These are phyloP conservation scores for Geophilus truncorum DNA, from an alignment of 2,888 invertebrate species.

Conservation along the genomic window DNA sequence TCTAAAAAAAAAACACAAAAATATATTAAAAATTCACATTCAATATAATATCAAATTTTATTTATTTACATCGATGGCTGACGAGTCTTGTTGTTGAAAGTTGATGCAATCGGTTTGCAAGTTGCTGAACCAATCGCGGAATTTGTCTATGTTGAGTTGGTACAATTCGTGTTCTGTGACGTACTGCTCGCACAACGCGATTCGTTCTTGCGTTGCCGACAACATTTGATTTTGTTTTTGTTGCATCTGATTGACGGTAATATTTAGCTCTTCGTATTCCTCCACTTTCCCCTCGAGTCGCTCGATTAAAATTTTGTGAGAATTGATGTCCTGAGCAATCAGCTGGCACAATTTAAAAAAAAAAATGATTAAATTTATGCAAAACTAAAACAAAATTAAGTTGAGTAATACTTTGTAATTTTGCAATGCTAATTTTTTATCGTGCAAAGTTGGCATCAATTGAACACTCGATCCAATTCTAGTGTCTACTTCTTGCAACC, in stretches of 20 bases:
- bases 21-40: too few relatives aligned
- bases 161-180: constrained; percentile 77
- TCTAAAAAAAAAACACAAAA: too few relatives aligned
- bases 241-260: constrained; percentile 68
- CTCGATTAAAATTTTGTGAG: constrained; percentile 76
- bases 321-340: constrained; percentile 74
- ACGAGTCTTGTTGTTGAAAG: constrained; percentile 48
- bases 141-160: constrained; percentile 72
- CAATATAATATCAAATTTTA: too few relatives aligned
- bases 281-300: constrained; percentile 78
- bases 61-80: constrained; percentile 69
- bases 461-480: constrained; percentile 67
- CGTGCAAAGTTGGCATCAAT: constrained; percentile 71
- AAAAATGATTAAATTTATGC: neutral
- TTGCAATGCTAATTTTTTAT: constrained; percentile 82
- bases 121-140: constrained; percentile 73
- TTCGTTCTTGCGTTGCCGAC: constrained; percentile 54
- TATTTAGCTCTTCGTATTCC: constrained; percentile 71
- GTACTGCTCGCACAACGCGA: constrained; percentile 62
- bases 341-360: constrained; percentile 46
- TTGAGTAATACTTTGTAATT: constrained; percentile 57
- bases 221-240: constrained; percentile 62
- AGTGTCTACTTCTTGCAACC: constrained; percentile 73
- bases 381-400: constrained; percentile 14
- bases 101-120: constrained; percentile 60